Evolutionary conservation across 2,888 invertebrate genomes (phyloP), one percentile per base, ranked within the genome.

Genomic region (Troilus luridus): DNA sequence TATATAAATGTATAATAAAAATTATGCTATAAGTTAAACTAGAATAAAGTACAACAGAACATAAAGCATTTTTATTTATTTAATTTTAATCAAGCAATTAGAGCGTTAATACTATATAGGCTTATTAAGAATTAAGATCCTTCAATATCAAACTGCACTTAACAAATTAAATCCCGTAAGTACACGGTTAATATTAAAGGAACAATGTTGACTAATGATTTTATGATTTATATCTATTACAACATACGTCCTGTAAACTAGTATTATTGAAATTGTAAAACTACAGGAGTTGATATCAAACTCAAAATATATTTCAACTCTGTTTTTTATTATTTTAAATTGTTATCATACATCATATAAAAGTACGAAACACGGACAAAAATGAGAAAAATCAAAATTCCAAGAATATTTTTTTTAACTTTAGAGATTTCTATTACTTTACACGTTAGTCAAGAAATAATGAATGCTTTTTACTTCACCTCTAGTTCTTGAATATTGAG

Each of bases 121-220:
- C 3, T 27, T 2, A 6, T 72, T 72, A 3, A 72, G 27, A 72
- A 72, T 27, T 14, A 72, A 27, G 27, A 5, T 27, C 72, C 72
- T 72, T 72, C 27, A 72, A 72, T 72, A 72, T 27, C 72, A 72
- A 72, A 72, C 27, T 72, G 72, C 27, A 72, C 72, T 72, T 72
- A 5, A 27, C 24, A 67, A 24, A 67, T 67, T 27, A 72, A 72
- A 27, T 72, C 9, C 72, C 27, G 27, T 27, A 72, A 72, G 72
- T 72, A 72, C 72, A 3, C 12, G 72, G 72, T 72, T 72, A 72
- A 72, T 72, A 72, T 72, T 14, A 72, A 72, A 72, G 72, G 72
- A 72, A 6, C 64, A n/a, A 64, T 24, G n/a, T n/a, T n/a, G 1
- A 64, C 14, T 17, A 5, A n/a, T 11, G n/a, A 64, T n/a, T n/a